Evolutionary conservation across 2,113 vertebrate genomes (phyloP), one percentile per base, ranked within the genome.

Genomic region (Clarias batrachus): DNA sequence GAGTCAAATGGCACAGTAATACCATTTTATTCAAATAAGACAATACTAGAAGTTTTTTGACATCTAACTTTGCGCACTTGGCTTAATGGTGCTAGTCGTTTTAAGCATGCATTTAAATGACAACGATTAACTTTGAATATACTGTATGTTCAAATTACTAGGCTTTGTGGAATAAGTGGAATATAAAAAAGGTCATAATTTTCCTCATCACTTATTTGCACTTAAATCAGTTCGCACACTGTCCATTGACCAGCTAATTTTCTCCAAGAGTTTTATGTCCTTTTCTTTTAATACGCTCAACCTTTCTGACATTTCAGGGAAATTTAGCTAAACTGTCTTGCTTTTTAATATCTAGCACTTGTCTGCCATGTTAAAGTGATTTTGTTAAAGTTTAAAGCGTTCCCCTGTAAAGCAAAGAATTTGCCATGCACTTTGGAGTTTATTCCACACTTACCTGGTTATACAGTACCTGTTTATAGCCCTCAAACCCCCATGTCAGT

Each of bases 401-500:
- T 14, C 13, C 9, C 12, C 30, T 68, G 12, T 30, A 17, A 37
- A 3, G 6, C 60, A 63, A 21, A 63, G 60, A 25, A 63, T 8
- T 21, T 63, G 21, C 60, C 8, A 19, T 37, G n/a, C 17, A 57
- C 14, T 57, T 17, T 33, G n/a, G 25, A 56, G 25, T 27, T 77
- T 52, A 76, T 27, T 3, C 5, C 13, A 27, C 25, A 19, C 7
- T 19, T 57, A 19, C 30, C 30, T 71, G 14, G 30, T 33, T 70
- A 37, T 48, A 48, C 6, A 8, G 37, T 37, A 30, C 52, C 16
- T 57, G 52, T 27, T 54, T 79, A 79, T 30, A 79, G 56, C 62
- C n/a, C 52, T 54, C 14, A 79, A 82, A 88, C 84, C 85, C 65
- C 70, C 84, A 25, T 81, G 76, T 77, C 86, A 14, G 33, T 92